phyloP scores from a whole-genome alignment of 1,140 invertebrate genomes.

The Drosophila punjabiensis region DNA sequence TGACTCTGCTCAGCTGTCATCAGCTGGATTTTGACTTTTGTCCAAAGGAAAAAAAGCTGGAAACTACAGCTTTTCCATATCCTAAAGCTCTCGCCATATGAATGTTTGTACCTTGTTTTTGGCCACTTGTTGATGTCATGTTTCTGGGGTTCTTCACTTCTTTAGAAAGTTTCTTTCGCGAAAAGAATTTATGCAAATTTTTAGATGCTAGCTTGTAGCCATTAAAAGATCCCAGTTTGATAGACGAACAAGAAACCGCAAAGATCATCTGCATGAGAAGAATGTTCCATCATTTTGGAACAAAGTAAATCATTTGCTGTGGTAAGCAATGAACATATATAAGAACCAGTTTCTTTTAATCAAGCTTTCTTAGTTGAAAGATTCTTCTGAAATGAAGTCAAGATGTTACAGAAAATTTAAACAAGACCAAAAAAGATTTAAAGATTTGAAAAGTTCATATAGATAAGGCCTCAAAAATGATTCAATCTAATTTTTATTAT shows the following conservation, averaged over 20 bases:
- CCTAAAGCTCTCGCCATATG: constrained; percentile 42
- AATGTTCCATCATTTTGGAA: constrained; percentile 24
- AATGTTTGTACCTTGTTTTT: constrained; percentile 2
- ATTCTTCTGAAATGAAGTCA: background rate
- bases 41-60: constrained; percentile 29
- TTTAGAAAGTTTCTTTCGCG: constrained; percentile 46
- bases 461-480: no score
- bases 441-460: no score
- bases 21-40: constrained; percentile 49
- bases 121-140: constrained; percentile 68
- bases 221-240: constrained; percentile 43
- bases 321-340: background rate
- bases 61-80: constrained; percentile 28
- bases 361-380: background rate
- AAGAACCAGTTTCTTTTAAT: background rate
- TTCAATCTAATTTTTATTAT: no score
- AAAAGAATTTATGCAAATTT: constrained; percentile 47
- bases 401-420: no score
- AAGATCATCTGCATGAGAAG: constrained; percentile 17
- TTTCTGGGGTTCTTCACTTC: constrained; percentile 10
- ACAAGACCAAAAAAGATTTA: background rate
- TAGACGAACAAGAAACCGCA: constrained; percentile 20
- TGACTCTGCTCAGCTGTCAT: constrained; percentile 54
- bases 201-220: constrained; percentile 12
- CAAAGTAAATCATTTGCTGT: constrained; percentile 18